Percentiles rank a stretch among this genome's conserved stretches.
Evolutionary conservation across 2,888 invertebrate genomes (phyloP).

Genomic region (Plagodis dolabraria): DNA sequence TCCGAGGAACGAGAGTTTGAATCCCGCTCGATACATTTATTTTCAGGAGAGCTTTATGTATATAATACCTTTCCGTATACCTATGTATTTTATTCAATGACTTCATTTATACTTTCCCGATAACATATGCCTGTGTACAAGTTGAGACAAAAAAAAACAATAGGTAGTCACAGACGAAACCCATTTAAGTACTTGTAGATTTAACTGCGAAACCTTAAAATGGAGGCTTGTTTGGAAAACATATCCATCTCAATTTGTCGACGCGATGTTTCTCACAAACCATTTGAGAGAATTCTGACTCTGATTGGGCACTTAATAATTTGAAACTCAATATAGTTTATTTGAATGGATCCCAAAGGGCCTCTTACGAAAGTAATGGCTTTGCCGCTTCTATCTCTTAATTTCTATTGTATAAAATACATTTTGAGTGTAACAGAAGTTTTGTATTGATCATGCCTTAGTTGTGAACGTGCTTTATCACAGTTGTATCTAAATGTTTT

Average conservation of each 20-base stretch:
- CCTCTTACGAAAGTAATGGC: conserved; percentile 15
- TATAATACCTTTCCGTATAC: too few species aligned
- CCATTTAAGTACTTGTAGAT: too few species aligned
- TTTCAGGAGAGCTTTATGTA: too few species aligned
- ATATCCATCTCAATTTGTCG: neutral
- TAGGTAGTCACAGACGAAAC: too few species aligned
- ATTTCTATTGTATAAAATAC: conserved; percentile 20
- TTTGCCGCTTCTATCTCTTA: conserved; percentile 5
- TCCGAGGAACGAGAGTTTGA: too few species aligned
- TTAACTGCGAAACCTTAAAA: neutral
- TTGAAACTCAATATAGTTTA: conserved; percentile 27
- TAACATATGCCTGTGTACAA: too few species aligned
- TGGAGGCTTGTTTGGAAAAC: neutral
- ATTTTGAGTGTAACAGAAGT: conserved; percentile 6
- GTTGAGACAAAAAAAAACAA: too few species aligned
- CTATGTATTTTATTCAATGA: too few species aligned
- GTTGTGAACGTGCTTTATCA: conserved; percentile 11
- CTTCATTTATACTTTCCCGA: too few species aligned
- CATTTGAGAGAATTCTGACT: conserved; percentile 1
- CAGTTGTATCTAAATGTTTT: conserved; percentile 4
- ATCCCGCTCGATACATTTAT: too few species aligned
- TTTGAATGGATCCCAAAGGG: conserved; percentile 16
- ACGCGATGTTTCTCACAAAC: neutral
- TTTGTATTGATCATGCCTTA: conserved; percentile 5
- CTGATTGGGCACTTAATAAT: conserved; percentile 22